phyloP scores from a whole-genome alignment of 2,888 invertebrate genomes.

The Agrotis ipsilon region DNA sequence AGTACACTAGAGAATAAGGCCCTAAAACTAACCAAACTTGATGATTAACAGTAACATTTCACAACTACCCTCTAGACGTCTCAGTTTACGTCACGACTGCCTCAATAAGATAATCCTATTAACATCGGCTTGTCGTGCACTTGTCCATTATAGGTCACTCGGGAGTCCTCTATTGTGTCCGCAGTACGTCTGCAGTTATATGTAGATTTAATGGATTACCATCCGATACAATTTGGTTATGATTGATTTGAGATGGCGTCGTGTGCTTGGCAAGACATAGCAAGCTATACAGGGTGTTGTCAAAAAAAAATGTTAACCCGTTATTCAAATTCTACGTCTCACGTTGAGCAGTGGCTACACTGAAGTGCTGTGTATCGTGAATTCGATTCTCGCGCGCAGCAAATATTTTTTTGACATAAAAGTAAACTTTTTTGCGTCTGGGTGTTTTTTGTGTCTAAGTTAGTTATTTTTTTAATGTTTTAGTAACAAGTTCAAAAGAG shows the following conservation, averaged over 20 bases:
- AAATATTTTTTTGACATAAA: too few species aligned
- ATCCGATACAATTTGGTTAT: slow-evolving; percentile 26
- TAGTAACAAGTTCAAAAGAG: too few species aligned
- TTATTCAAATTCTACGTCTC: too few species aligned
- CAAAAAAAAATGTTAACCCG: too few species aligned
- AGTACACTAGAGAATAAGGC: slow-evolving; percentile 8
- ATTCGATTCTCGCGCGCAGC: too few species aligned
- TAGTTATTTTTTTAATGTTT: too few species aligned
- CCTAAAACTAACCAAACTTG: slow-evolving; percentile 12
- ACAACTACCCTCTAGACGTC: slow-evolving; percentile 2
- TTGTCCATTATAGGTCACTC: slow-evolving; percentile 38
- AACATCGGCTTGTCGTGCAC: slow-evolving; percentile 33
- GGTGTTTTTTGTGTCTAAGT: too few species aligned
- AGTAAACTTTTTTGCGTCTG: too few species aligned
- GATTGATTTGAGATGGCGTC: slow-evolving; percentile 31
- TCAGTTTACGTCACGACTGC: slow-evolving; percentile 2
- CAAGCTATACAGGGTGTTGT: neutral
- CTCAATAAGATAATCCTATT: slow-evolving; percentile 48
- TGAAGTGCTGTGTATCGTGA: too few species aligned
- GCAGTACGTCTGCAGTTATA: slow-evolving; percentile 21
- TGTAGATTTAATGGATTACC: slow-evolving; percentile 41
- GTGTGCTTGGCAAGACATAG: slow-evolving; percentile 14
- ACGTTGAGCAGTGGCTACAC: too few species aligned
- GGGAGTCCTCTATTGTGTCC: slow-evolving; percentile 39
- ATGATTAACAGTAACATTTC: slow-evolving; percentile 24